These are phyloP conservation scores for Motacilla tschutschensis DNA, from an alignment of 2,113 vertebrate genomes.

Conservation along the genomic window DNA sequence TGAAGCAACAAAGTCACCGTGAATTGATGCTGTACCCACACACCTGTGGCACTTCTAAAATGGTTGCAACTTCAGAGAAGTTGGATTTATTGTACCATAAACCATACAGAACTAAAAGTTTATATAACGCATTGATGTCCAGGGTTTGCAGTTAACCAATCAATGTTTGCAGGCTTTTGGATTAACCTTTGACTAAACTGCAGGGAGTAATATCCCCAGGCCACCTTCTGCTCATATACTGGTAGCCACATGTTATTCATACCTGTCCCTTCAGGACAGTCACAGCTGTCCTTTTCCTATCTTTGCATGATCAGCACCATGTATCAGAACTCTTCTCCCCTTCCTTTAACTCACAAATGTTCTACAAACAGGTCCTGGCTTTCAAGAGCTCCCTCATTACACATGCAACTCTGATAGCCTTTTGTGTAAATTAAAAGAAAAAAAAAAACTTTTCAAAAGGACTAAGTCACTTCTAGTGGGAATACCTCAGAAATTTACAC, in stretches of 20 bases:
- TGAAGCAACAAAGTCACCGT: fast-evolving
- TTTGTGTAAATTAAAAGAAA: background rate
- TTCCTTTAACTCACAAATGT: background rate
- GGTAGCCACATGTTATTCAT: background rate
- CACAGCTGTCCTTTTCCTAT: background rate
- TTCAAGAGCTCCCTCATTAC: background rate
- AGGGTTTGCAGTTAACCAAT: background rate
- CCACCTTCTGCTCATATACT: background rate
- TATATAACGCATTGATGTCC: background rate
- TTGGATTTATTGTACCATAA: background rate
- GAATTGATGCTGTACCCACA: background rate
- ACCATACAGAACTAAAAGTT: background rate
- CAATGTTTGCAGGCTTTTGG: background rate
- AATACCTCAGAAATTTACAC: background rate
- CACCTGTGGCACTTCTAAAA: background rate
- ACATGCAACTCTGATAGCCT: background rate
- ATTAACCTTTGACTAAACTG: background rate
- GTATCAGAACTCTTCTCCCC: background rate
- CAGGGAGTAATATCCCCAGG: background rate
- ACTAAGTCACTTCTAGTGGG: background rate
- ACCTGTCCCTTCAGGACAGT: background rate
- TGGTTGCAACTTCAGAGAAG: background rate
- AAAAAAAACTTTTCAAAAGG: background rate
- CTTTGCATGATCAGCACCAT: background rate
- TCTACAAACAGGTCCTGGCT: background rate